These are phyloP conservation scores for Morelia viridis DNA, from an alignment of 2,797 vertebrate species.

Conservation along the genomic window DNA sequence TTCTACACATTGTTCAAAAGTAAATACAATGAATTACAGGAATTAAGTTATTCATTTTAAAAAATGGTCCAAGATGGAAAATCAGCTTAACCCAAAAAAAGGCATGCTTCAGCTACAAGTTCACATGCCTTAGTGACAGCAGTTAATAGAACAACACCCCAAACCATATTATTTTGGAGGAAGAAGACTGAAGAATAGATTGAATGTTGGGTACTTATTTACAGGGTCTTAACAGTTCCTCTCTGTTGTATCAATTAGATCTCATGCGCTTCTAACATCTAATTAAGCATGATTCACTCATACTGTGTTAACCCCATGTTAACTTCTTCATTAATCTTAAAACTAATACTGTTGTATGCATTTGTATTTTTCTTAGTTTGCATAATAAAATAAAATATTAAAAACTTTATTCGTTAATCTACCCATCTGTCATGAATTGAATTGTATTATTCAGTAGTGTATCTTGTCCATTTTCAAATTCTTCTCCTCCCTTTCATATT, in stretches of 20 bases:
- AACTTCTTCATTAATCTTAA: neutral
- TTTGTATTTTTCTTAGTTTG: neutral
- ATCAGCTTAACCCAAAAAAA: neutral
- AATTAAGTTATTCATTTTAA: neutral
- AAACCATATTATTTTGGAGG: neutral
- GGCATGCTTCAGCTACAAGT: neutral
- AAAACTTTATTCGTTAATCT: neutral
- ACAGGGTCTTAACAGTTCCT: neutral
- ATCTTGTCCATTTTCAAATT: neutral
- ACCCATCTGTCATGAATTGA: neutral
- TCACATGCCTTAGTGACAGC: neutral
- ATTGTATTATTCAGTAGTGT: neutral
- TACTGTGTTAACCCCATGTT: neutral
- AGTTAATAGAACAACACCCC: neutral
- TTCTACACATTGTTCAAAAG: neutral
- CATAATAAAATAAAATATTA: neutral
- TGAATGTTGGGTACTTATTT: neutral
- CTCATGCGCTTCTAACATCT: neutral
- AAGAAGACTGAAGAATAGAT: neutral
- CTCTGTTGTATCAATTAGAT: neutral
- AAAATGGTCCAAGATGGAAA: neutral
- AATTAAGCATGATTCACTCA: neutral
- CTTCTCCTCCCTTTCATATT: neutral
- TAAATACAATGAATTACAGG: neutral
- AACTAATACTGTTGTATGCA: neutral